phyloP scores from a whole-genome alignment of 2,888 invertebrate genomes.

The Phyto melanocephala region DNA sequence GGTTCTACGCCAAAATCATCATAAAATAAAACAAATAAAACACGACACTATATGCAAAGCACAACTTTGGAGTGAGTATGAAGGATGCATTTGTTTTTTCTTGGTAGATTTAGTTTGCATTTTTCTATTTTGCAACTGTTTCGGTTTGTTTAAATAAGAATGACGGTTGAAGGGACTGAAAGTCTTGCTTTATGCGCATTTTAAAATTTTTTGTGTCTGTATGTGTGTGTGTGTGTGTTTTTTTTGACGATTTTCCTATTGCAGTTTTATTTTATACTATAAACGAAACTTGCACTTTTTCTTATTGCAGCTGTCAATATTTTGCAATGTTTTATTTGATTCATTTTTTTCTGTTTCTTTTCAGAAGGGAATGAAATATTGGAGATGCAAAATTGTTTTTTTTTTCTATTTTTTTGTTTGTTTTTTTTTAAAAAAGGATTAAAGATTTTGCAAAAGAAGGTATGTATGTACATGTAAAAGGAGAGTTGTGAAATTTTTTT shows the following conservation, averaged over 20 bases:
- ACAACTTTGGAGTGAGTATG: not conserved
- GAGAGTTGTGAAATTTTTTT: too few relatives aligned
- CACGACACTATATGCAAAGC: not conserved
- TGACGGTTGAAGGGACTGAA: not conserved
- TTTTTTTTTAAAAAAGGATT: too few relatives aligned
- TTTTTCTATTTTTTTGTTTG: too few relatives aligned
- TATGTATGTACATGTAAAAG: too few relatives aligned
- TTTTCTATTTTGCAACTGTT: conserved; percentile 47
- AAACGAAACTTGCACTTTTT: conserved; percentile 56
- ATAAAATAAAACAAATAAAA: too few relatives aligned
- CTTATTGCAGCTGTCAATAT: conserved; percentile 57
- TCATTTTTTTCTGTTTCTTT: not conserved
- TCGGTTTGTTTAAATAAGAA: not conserved
- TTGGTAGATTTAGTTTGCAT: conserved; percentile 18
- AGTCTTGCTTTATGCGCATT: conserved; percentile 29
- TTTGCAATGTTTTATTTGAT: conserved; percentile 17
- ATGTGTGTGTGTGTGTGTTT: not conserved
- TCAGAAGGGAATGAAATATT: not conserved
- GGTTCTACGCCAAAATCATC: conserved; percentile 34
- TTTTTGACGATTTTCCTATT: conserved; percentile 1
- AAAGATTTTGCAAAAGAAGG: too few relatives aligned
- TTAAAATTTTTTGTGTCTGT: not conserved
- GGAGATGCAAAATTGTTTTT: not conserved
- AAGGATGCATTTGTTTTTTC: conserved; percentile 25
- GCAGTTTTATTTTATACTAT: conserved; percentile 14